Evolutionary conservation across 2,797 vertebrate species (phyloP), one percentile per base, ranked within the genome.

Genomic region (Martes flavigula): DNA sequence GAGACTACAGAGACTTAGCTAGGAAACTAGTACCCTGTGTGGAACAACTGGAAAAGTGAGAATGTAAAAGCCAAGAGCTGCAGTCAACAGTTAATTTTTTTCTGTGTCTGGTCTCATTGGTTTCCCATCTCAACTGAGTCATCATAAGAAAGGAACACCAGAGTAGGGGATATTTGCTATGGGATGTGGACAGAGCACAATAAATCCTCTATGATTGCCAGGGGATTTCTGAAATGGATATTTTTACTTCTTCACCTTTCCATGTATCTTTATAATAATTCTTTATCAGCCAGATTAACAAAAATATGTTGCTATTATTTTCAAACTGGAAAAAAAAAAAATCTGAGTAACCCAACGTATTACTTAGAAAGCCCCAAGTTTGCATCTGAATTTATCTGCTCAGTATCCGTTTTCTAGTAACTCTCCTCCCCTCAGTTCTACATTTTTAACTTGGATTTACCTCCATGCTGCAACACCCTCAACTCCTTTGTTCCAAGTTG

Each of bases 161-260:
- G 23, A 58, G 32, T 64, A 84, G 56, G 43, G n/a, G 48, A 82
- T 68, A 79, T 64, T 91, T 94, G 51, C 82, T 83, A 40, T 15
- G 2, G 86, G 38, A 85, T 86, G 11, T 58, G 43, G 18, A 72
- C 78, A 87, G 73, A 20, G 46, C 66, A 96, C 38, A n/a, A 20
- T 94, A 75, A 58, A 77, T 20, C 27, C 43, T 48, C 66, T 75
- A 72, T 32, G 70, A 60, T 78, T 91, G 66, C 64, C 84, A 87
- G 38, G 90, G 18, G 27, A 78, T 54, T 90, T 70, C 62, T 38
- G 30, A 91, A 82, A 70, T 51, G 35, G 30, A 87, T 88, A 82
- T 96, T 35, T 93, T 23, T 18, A 79, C 70, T 94, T 89, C 21
- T 85, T 91, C 30, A 93, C 40, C 94, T 93, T 87, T 32, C n/a